phyloP scores from a whole-genome alignment of 2,888 invertebrate genomes.

The Nyleta sp. region DNA sequence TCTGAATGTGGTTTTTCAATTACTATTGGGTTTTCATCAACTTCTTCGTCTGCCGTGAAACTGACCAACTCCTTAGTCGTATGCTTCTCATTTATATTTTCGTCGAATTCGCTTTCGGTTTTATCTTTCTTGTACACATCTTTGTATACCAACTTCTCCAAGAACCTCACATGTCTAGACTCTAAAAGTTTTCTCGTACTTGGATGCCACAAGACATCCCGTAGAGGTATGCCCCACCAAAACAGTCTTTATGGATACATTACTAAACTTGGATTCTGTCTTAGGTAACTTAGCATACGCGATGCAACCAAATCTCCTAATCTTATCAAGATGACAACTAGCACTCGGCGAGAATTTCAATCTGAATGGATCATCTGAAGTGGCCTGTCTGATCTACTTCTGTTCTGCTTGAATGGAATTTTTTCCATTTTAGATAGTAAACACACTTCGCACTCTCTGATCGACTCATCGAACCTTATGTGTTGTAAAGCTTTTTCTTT shows the following conservation, averaged over 20 bases:
- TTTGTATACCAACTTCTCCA: background rate
- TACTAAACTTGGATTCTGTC: constrained; percentile 14
- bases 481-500: constrained; percentile 55
- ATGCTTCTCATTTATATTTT: no score
- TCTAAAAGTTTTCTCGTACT: constrained; percentile 28
- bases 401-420: constrained; percentile 57
- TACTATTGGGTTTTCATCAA: background rate
- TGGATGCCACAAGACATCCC: constrained; percentile 63
- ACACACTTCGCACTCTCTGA: constrained; percentile 67
- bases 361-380: constrained; percentile 64
- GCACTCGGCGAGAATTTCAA: constrained; percentile 5
- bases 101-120: background rate
- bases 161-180: constrained; percentile 25
- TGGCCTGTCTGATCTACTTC: constrained; percentile 44
- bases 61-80: background rate
- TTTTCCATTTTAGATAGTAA: constrained; percentile 64
- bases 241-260: background rate
- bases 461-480: constrained; percentile 67
- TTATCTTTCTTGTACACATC: constrained; percentile 1
- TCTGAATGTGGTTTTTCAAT: constrained; percentile 26
- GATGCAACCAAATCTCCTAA: constrained; percentile 15
- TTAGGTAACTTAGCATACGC: constrained; percentile 1
- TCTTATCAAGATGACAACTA: constrained; percentile 9
- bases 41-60: constrained; percentile 1
- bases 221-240: background rate